Percentiles rank a stretch among this genome's conserved stretches.
Conservation (phyloP, 2,113 vertebrate genomes). For the Chrysochloris asiatica region DNA sequence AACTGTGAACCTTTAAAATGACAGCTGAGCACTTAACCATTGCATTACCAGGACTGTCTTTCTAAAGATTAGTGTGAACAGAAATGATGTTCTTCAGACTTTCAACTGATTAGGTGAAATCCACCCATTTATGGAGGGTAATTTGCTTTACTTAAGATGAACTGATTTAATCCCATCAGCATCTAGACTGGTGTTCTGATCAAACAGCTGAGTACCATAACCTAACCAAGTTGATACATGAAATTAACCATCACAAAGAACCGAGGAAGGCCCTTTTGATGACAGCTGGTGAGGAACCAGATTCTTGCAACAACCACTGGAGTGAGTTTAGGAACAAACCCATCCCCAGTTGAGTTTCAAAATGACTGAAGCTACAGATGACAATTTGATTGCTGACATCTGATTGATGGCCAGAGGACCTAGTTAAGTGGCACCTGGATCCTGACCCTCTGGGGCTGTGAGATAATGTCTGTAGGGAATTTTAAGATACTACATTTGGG, state of each 20-base stretch:
- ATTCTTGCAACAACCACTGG: rapidly evolving
- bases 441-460: not conserved
- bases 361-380: not conserved
- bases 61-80: not conserved
- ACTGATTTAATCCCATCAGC: not conserved
- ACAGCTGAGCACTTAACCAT: not conserved
- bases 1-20: too few species aligned
- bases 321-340: not conserved
- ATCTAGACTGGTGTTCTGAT: not conserved
- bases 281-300: not conserved
- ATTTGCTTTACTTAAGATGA: not conserved
- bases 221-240: not conserved
- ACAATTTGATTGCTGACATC: rapidly evolving
- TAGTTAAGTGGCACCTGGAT: not conserved
- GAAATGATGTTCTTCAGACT: not conserved
- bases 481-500: not conserved
- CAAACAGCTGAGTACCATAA: not conserved
- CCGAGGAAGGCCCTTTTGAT: not conserved
- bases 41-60: not conserved
- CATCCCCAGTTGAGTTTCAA: not conserved
- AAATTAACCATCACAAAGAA: not conserved
- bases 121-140: not conserved
- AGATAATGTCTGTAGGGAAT: not conserved
- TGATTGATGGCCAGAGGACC: not conserved
- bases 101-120: not conserved